phyloP scores from a whole-genome alignment of 2,888 invertebrate genomes.

The Seira sanloemensis region DNA sequence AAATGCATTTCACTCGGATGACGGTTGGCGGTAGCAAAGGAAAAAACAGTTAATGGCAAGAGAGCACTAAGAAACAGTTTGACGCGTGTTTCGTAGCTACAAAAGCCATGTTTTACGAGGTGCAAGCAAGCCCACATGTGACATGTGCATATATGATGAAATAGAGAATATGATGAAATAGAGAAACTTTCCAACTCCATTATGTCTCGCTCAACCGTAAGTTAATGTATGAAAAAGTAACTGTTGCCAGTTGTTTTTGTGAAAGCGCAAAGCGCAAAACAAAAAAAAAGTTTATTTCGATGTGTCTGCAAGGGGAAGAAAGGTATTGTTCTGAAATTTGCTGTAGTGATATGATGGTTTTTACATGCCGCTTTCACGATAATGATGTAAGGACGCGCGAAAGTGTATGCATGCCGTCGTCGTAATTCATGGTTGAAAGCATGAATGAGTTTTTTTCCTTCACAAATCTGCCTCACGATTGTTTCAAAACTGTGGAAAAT shows the following conservation, averaged over 20 bases:
- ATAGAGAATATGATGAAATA: background rate
- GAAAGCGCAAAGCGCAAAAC: background rate
- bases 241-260: background rate
- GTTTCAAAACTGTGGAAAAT: background rate
- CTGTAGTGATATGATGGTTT: background rate
- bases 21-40: background rate
- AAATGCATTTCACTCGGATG: background rate
- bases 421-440: background rate
- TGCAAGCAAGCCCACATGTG: conserved; percentile 21
- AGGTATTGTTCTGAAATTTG: background rate
- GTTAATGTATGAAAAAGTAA: conserved; percentile 33
- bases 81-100: no score
- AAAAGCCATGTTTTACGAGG: conserved; percentile 29
- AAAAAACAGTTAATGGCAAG: conserved; percentile 20
- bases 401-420: background rate
- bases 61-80: conserved; percentile 25
- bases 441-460: background rate
- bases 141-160: background rate
- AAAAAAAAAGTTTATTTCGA: background rate
- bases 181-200: background rate
- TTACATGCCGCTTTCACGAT: no score
- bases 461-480: background rate
- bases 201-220: conserved; percentile 32
- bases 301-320: background rate
- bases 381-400: background rate